These are phyloP conservation scores for Orchesella flavescens DNA, from an alignment of 2,888 invertebrate species.

Conservation along the genomic window DNA sequence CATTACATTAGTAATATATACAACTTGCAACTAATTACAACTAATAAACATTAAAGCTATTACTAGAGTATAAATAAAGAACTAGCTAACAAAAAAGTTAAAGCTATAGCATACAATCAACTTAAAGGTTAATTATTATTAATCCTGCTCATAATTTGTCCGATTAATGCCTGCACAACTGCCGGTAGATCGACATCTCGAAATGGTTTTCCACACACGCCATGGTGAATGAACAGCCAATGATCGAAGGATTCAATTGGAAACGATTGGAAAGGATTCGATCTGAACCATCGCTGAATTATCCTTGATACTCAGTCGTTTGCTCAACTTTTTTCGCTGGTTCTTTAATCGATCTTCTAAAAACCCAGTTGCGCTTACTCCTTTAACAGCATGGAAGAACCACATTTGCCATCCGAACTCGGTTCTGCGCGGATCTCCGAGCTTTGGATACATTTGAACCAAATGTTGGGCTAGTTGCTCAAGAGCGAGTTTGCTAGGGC, in stretches of 20 bases:
- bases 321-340: not conserved
- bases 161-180: constrained; percentile 3
- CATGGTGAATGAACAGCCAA: constrained; percentile 24
- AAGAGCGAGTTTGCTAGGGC: not conserved
- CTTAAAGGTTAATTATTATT: no score
- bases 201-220: constrained; percentile 4
- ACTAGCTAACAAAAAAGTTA: no score
- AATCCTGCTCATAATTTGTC: constrained; percentile 11
- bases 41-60: no score
- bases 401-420: constrained; percentile 5
- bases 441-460: not conserved
- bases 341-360: constrained; percentile 7
- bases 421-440: not conserved
- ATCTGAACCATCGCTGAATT: no score
- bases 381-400: constrained; percentile 2
- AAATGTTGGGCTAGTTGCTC: constrained; percentile 12
- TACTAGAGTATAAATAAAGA: no score
- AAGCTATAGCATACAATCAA: no score
- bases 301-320: no score
- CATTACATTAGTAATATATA: no score
- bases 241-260: constrained; percentile 19
- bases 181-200: not conserved
- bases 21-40: no score
- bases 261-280: not conserved
- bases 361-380: not conserved